phyloP scores from a whole-genome alignment of 2,888 invertebrate species.

The Seladonia tumulorum region DNA sequence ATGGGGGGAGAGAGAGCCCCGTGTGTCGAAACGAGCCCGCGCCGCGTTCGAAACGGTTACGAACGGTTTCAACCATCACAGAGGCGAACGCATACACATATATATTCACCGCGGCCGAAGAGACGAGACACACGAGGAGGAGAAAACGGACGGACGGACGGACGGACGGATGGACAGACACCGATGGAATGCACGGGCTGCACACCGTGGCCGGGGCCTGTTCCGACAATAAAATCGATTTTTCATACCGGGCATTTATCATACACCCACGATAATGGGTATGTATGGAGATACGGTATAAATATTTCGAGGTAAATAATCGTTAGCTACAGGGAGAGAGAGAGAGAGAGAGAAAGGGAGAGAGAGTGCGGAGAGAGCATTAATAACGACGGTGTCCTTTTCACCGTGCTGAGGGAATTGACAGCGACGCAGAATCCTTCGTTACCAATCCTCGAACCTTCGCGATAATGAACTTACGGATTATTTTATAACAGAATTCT shows the following conservation, averaged over 20 bases:
- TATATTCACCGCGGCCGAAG: constrained; percentile 34
- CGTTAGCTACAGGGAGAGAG: constrained; percentile 59
- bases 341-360: constrained; percentile 52
- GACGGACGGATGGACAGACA: constrained; percentile 48
- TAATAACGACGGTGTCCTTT: constrained; percentile 67
- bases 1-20: neutral
- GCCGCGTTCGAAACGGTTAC: constrained; percentile 1
- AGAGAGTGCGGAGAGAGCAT: constrained; percentile 66
- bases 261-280: constrained; percentile 70
- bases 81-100: constrained; percentile 39
- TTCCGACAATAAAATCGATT: constrained; percentile 75
- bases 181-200: constrained; percentile 64
- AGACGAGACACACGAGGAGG: constrained; percentile 21
- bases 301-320: constrained; percentile 74
- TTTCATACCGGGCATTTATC: constrained; percentile 73
- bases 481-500: neutral
- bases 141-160: constrained; percentile 32
- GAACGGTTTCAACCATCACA: neutral
- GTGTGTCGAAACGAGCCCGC: constrained; percentile 58
- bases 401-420: constrained; percentile 49
- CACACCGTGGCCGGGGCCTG: constrained; percentile 40
- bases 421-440: constrained; percentile 58
- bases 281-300: constrained; percentile 69
- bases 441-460: constrained; percentile 49
- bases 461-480: neutral